Percentiles rank a stretch among this genome's conserved stretches.
Evolutionary conservation across 2,797 vertebrate genomes (phyloP).

Genomic region (Cyclura pinguis): DNA sequence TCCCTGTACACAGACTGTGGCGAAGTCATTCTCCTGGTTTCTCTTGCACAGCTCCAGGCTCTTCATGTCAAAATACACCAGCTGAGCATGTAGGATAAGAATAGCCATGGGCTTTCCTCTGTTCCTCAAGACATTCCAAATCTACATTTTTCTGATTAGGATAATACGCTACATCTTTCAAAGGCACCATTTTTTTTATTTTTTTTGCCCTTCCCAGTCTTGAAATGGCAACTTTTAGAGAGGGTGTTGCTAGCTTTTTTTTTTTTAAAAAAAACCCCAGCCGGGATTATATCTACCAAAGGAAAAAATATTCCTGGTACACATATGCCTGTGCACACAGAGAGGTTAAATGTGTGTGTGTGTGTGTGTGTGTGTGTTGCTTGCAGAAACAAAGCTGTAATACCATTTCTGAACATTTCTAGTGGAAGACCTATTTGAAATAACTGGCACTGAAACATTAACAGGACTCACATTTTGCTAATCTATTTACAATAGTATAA

Average conservation of each 20-base stretch:
- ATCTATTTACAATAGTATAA: constrained; percentile 77
- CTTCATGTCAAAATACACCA: constrained; percentile 70
- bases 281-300: constrained; percentile 13
- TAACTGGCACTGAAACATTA: constrained; percentile 76
- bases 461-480: constrained; percentile 72
- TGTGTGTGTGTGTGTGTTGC: not conserved
- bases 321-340: not conserved
- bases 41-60: constrained; percentile 62
- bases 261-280: not conserved
- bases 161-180: constrained; percentile 71
- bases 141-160: constrained; percentile 70
- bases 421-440: constrained; percentile 72
- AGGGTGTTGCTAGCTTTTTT: not conserved
- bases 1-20: constrained; percentile 43
- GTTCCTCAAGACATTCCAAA: constrained; percentile 69
- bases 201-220: not conserved
- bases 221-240: constrained; percentile 48
- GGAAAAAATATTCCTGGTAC: constrained; percentile 38
- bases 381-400: constrained; percentile 51
- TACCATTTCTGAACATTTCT: constrained; percentile 74
- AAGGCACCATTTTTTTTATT: constrained; percentile 27
- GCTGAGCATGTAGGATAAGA: constrained; percentile 70
- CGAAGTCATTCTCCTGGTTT: constrained; percentile 64
- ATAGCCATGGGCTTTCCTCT: constrained; percentile 59
- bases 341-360: not conserved